Evolutionary conservation across 2,113 vertebrate species (phyloP).

Genomic region (Nibea coibor): DNA sequence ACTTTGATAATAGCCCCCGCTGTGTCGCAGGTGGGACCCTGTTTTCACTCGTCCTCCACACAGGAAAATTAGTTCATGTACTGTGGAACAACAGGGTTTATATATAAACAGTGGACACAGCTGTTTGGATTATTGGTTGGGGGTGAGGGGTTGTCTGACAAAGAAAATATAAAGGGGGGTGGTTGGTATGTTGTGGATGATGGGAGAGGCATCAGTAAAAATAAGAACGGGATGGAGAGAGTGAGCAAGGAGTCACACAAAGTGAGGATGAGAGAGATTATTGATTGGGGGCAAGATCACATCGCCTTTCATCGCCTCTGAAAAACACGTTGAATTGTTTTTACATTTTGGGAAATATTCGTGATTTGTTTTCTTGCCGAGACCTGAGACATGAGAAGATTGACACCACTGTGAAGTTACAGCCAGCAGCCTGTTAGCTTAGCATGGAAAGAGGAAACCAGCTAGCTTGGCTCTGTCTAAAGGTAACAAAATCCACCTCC

Average conservation of each 20-base stretch:
- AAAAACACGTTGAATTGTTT: too few species aligned
- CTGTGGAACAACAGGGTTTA: constrained; percentile 52
- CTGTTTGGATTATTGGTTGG: constrained; percentile 32
- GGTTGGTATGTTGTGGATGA: neutral
- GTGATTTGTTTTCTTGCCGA: too few species aligned
- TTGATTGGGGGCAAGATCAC: too few species aligned
- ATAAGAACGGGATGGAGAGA: neutral
- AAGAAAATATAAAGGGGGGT: constrained; percentile 3
- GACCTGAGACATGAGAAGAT: too few species aligned
- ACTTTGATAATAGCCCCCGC: constrained; percentile 41
- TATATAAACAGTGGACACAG: constrained; percentile 55
- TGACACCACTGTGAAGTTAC: too few species aligned
- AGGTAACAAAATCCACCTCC: too few species aligned
- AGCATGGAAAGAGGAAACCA: too few species aligned
- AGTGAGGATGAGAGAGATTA: too few species aligned
- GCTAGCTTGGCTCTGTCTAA: too few species aligned
- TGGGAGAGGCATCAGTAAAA: neutral
- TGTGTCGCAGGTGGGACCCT: constrained; percentile 39
- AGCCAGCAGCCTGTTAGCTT: too few species aligned
- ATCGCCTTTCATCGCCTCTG: too few species aligned
- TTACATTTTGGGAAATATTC: too few species aligned
- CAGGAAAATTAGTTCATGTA: constrained; percentile 46
- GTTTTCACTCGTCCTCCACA: constrained; percentile 52
- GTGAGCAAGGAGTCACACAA: neutral
- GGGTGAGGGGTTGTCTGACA: neutral